Evolutionary conservation across 2,113 vertebrate species (phyloP), one percentile per base, ranked within the genome.

Genomic region (Tringa solitaria): DNA sequence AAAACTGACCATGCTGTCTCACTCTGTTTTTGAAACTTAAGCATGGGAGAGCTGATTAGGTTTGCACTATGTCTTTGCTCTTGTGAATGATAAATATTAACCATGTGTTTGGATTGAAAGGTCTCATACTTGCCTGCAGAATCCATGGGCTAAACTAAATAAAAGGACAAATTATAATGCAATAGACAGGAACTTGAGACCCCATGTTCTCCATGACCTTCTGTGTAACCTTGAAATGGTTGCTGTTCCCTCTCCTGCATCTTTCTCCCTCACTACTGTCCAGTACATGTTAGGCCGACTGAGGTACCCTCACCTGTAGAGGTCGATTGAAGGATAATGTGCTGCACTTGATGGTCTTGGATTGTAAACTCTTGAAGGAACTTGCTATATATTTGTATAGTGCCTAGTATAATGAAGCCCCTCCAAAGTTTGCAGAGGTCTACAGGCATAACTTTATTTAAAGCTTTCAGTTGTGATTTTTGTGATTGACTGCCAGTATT

Each of bases 211-310:
- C 22, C 4, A 0, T 80, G 60, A 59, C 23, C 17, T 69, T 33
- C 24, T 57, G 3, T 53, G 57, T 89, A 19, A 59, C 45, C 45
- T 73, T 2, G 0, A 28, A 82, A 30, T 53, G 21, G 8, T 30
- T 57, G 9, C 32, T 92, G 0, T 60, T 79, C 61, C 4, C 17
- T 76, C 24, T 5, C 50, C 41, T 93, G 54, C 46, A 14, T 30
- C 46, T 57, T 87, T 83, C 45, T 76, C 20, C 26, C 30, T 53
- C 15, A 3, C 19, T 12, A 3, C 2, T n/a, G 17, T 57, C 46
- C 24, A 22, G 33, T 28, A 41, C 0, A 0, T 13, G 17, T 39
- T 61, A 43, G 35, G 43, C 46, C 63, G 35, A 24, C 13, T 23
- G 57, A 37, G 22, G 6, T 82, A 14, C 28, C 30, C 17, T 56